Conservation (phyloP, 2,797 vertebrate species). For the Neostethus bicornis region DNA sequence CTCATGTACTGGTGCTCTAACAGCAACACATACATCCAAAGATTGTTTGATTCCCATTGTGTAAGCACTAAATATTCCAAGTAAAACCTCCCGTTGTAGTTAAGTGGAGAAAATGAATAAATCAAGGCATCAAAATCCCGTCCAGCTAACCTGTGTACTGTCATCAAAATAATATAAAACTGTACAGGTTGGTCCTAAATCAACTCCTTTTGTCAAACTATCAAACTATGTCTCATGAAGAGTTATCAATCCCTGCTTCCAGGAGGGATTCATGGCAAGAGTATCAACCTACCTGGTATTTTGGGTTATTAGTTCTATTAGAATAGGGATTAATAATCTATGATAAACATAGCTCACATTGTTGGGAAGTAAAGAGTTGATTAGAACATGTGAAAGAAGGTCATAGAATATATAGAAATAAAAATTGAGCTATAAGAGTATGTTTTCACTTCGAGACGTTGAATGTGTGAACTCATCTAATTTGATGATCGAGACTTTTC, state of each 20-base stretch:
- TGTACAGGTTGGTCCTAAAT: background rate
- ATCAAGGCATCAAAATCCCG: slow-evolving; percentile 9
- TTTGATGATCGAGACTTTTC: too few species aligned
- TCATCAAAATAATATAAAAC: slow-evolving; percentile 1
- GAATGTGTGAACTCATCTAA: too few species aligned
- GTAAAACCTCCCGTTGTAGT: slow-evolving; percentile 15
- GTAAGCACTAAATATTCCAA: slow-evolving; percentile 5
- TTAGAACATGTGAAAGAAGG: slow-evolving; percentile 7
- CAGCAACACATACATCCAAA: slow-evolving; percentile 36
- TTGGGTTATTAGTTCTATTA: slow-evolving; percentile 17
- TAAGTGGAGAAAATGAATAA: background rate
- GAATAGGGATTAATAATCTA: slow-evolving; percentile 5
- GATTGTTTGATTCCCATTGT: slow-evolving; percentile 16
- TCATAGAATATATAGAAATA: background rate
- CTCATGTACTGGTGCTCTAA: slow-evolving; percentile 50
- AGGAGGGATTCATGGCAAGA: slow-evolving; percentile 10
- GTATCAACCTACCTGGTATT: slow-evolving; percentile 13
- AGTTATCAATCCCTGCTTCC: slow-evolving; percentile 8
- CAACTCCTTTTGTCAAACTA: slow-evolving; percentile 1
- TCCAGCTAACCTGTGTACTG: slow-evolving; percentile 15
- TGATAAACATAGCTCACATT: slow-evolving; percentile 7
- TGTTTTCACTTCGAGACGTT: background rate
- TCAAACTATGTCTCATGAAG: slow-evolving; percentile 2
- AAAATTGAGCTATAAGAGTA: background rate
- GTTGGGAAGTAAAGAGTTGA: slow-evolving; percentile 12